phyloP scores from a whole-genome alignment of 2,113 vertebrate genomes.

The Suncus etruscus region DNA sequence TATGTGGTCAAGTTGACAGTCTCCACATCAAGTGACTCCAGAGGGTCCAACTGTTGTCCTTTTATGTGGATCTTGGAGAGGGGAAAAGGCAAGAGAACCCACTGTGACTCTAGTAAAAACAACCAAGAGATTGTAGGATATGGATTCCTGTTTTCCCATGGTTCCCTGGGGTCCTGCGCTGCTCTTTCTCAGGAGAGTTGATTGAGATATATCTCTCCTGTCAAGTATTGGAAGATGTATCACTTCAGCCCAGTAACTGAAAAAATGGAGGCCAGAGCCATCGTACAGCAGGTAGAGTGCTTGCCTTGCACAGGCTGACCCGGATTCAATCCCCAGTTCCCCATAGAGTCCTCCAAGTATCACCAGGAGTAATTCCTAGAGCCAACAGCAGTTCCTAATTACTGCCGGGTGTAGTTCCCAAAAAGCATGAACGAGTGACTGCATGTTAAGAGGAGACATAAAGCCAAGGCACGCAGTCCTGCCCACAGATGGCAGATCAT shows the following conservation, averaged over 20 bases:
- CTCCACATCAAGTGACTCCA: constrained; percentile 81
- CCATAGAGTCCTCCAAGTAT: too few species aligned
- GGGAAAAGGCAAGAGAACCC: constrained; percentile 57
- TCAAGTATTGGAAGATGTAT: neutral
- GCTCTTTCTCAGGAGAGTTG: neutral
- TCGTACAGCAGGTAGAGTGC: too few species aligned
- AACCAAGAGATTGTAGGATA: neutral
- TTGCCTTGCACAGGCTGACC: too few species aligned
- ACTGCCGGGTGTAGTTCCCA: neutral
- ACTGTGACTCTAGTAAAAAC: neutral
- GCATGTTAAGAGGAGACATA: neutral
- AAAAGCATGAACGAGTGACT: neutral
- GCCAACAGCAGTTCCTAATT: too few species aligned
- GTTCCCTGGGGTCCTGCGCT: neutral
- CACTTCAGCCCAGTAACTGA: neutral
- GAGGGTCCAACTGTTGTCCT: constrained; percentile 85
- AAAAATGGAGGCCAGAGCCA: too few species aligned
- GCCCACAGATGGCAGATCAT: neutral
- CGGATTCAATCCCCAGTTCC: too few species aligned
- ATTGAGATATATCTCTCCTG: neutral
- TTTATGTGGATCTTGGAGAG: constrained; percentile 85
- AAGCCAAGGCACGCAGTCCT: neutral
- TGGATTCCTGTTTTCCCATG: neutral
- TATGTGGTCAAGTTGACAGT: constrained; percentile 85
- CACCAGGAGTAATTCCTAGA: too few species aligned